Percentiles rank a stretch among this genome's conserved stretches.
These are phyloP conservation scores for Hyalella azteca DNA, from an alignment of 2,888 invertebrate species.

Conservation along the genomic window DNA sequence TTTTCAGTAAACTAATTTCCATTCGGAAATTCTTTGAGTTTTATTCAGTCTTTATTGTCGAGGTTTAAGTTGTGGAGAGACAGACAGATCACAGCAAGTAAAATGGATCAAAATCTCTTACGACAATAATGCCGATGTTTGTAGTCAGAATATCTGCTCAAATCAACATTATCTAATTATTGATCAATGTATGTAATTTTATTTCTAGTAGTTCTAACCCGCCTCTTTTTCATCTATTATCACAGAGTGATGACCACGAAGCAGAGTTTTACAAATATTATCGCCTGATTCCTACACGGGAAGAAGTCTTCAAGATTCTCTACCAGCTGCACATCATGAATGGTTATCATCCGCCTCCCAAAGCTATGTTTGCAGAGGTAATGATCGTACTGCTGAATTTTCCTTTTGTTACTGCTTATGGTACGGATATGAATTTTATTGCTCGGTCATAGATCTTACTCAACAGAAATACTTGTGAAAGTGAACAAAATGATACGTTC, in stretches of 20 bases:
- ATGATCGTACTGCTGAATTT: neutral
- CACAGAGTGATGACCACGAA: neutral
- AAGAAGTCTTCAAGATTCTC: slow-evolving; percentile 5
- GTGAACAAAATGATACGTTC: neutral
- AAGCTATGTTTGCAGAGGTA: slow-evolving; percentile 19
- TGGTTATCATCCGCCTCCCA: slow-evolving; percentile 11
- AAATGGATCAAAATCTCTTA: too few species aligned
- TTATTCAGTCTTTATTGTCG: too few species aligned
- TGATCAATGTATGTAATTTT: too few species aligned
- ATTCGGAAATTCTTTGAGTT: too few species aligned
- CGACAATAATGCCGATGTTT: too few species aligned
- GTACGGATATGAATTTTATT: neutral
- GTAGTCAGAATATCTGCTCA: too few species aligned
- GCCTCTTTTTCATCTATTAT: too few species aligned
- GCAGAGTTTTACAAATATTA: slow-evolving; percentile 25
- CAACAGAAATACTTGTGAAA: neutral
- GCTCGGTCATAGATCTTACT: neutral
- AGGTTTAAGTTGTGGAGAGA: too few species aligned
- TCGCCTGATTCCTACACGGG: neutral
- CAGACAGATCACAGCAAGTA: too few species aligned
- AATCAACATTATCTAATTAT: too few species aligned
- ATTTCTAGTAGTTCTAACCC: too few species aligned
- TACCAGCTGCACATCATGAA: slow-evolving; percentile 27
- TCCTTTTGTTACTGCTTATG: neutral
- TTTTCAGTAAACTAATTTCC: too few species aligned